Evolutionary conservation across 2,797 vertebrate species (phyloP).

Genomic region (Bryconaethiops microstoma): DNA sequence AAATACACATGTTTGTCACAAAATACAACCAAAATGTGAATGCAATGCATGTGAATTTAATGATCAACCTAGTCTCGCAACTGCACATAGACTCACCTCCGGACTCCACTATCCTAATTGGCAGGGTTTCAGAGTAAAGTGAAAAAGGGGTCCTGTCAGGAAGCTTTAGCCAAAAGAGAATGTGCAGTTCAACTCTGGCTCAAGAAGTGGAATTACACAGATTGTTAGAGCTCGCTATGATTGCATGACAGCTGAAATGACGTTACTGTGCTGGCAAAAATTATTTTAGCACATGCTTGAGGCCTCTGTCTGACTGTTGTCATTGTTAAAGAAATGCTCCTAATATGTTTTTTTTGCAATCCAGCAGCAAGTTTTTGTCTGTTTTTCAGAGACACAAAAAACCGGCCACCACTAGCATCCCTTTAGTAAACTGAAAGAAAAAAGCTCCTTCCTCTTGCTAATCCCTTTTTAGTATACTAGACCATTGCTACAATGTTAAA

Average conservation of each 20-base stretch:
- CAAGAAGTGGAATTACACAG: not conserved
- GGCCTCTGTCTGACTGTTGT: not conserved
- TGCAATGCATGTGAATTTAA: not conserved
- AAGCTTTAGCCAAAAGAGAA: not conserved
- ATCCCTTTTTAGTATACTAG: too few species aligned
- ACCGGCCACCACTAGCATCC: too few species aligned
- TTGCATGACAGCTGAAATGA: not conserved
- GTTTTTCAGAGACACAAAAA: not conserved
- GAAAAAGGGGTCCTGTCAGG: not conserved
- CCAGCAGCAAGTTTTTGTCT: not conserved
- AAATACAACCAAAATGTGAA: too few species aligned
- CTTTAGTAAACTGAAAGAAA: too few species aligned
- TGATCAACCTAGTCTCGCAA: not conserved
- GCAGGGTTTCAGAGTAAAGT: not conserved
- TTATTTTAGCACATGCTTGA: not conserved
- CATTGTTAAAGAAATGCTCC: not conserved
- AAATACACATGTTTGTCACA: too few species aligned
- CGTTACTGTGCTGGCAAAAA: not conserved
- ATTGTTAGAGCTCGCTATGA: too few species aligned
- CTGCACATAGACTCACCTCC: not conserved
- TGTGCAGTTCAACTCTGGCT: not conserved
- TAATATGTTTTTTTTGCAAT: not conserved
- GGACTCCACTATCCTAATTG: not conserved
- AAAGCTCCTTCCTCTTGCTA: too few species aligned
- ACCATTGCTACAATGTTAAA: too few species aligned